Evolutionary conservation across 2,113 vertebrate species (phyloP), one percentile per base, ranked within the genome.

Genomic region (Semnornis frantzii): DNA sequence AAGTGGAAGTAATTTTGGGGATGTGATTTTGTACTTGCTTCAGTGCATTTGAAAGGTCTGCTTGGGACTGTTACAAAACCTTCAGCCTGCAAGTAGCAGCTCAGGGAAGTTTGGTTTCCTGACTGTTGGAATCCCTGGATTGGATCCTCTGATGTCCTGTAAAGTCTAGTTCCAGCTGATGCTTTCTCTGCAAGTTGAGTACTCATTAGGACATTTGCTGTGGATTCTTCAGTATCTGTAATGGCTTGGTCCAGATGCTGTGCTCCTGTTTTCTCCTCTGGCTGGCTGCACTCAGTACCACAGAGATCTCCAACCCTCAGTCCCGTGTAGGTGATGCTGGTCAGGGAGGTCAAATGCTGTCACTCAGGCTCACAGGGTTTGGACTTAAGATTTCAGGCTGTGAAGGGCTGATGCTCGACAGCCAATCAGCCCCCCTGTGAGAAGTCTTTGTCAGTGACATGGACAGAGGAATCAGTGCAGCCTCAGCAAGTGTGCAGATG

Each of bases 1-100:
- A 28, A 93, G 84, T 84, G 85, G 92, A 95, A 94, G 44, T 87
- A 73, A 92, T 89, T 93, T 74, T 52, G 82, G 76, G 74, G 52
- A 87, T 60, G 48, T 82, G 60, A 77, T 77, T 95, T 95, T 85
- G 34, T 37, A 23, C 65, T 77, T 94, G 71, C 74, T 87, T 82
- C 91, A 76, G 15, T 79, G 89, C 46, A 1, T 85, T 89, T 63
- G 28, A 89, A 74, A 85, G 33, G 57, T 82, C 60, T 93, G 64
- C 68, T 79, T 78, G 66, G 57, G 52, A n/a, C 78, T 77, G 3
- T 65, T 69, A 57, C 2, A 72, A 82, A 82, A 31, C n/a, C 63
- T 89, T 62, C 1, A 1, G 55, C 50, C 63, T n/a, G 4, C 6
- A 27, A 89, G 34, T 31, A 76, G 62, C 55, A 59, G 5, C 79